Evolutionary conservation across 2,888 invertebrate genomes (phyloP), one percentile per base, ranked within the genome.

Genomic region (Smittia sp.): DNA sequence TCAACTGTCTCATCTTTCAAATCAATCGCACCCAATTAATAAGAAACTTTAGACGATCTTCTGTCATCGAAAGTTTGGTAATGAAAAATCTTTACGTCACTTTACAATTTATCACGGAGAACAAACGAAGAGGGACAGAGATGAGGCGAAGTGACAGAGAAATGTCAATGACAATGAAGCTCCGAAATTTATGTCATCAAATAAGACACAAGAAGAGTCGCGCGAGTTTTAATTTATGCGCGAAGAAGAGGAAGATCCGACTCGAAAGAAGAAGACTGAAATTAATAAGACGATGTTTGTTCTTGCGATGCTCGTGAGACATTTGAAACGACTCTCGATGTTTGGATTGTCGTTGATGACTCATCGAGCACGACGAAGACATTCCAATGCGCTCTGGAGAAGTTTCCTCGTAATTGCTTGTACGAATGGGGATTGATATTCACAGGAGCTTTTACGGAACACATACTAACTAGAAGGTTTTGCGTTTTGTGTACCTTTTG

Each of bases 1-100:
- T n/a, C n/a, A n/a, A n/a, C 32, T 32, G 2, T 46, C 58, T 58
- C 18, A 18, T 18, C 58, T 58, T 58, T 22, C 6, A 2, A 18
- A 58, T 58, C 58, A 58, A 58, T 58, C 58, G 58, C 25, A 25
- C 9, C 65, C 32, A 65, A 67, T 67, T 67, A 39, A 67, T 67
- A 67, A 67, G 67, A 67, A 67, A 67, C 24, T 39, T 41, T 1
- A 67, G 18, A 67, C 67, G 6, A 22, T 58, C 2, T 58, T 4
- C 24, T 22, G n/a, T 58, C 58, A 22, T 1, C 58, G 11, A 58
- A 58, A 18, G 18, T 22, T 18, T 58, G 6, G 11, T 22, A 58
- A 58, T 15, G 58, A 58, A 58, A 58, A 18, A 58, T 58, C 18
- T 22, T 58, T 13, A 2, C 15, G 13, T 11, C 46, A 58, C 6